Conservation (phyloP, 2,113 vertebrate genomes). For the Vulpes ferrilata region DNA sequence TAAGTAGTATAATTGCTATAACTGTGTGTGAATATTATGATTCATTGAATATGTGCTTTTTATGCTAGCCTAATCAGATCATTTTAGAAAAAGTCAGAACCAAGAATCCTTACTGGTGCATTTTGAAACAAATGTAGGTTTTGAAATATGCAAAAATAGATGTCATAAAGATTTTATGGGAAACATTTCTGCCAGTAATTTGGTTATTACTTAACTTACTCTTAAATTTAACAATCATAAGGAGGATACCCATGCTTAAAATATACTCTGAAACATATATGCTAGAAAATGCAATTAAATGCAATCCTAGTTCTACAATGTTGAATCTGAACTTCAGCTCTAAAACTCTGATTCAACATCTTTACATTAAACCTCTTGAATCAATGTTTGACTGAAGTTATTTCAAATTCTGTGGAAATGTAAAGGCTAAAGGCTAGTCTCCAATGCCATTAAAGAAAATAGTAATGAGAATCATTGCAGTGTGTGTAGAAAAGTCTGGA, state of each 20-base stretch:
- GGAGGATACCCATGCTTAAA: background rate
- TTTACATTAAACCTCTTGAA: background rate
- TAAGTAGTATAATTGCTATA: conserved; percentile 17
- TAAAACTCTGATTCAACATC: conserved; percentile 2
- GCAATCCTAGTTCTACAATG: background rate
- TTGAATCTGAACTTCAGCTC: conserved; percentile 15
- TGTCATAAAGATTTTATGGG: conserved; percentile 17
- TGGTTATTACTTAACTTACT: conserved; percentile 42
- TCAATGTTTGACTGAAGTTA: background rate
- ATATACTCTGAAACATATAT: background rate
- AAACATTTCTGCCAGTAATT: conserved; percentile 55
- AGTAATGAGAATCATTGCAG: background rate
- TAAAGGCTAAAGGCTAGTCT: background rate
- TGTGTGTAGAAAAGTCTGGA: background rate
- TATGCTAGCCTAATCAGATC: conserved; percentile 71
- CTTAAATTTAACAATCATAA: conserved; percentile 59
- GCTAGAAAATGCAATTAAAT: background rate
- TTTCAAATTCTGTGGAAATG: conserved; percentile 29
- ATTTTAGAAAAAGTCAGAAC: conserved; percentile 65
- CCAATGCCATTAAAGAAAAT: background rate
- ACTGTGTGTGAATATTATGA: background rate
- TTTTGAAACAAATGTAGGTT: conserved; percentile 72
- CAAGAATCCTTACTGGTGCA: conserved; percentile 60
- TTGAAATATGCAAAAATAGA: conserved; percentile 66
- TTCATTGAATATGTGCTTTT: conserved; percentile 64